Evolutionary conservation across 2,797 vertebrate genomes (phyloP), one percentile per base, ranked within the genome.

Genomic region (Moxostoma hubbsi): DNA sequence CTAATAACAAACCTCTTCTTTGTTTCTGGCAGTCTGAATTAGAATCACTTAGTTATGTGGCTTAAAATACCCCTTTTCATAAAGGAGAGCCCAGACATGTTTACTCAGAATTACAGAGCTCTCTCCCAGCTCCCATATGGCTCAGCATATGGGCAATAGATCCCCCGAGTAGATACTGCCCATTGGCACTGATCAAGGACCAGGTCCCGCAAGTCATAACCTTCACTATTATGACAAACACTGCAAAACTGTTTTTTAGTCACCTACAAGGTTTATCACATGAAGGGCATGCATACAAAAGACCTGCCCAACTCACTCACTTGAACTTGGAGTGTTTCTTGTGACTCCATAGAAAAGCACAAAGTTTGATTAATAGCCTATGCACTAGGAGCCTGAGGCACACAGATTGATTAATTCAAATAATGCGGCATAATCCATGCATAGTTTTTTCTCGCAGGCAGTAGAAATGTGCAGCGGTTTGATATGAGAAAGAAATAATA

Each of bases 61-160:
- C 49, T 68, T 68, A 82, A 61, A 77, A 73, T 68, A 77, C 75
- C 10, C 3, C 0, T 71, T 72, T 77, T 55, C 10, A 54, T 15
- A 47, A 2, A 15, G 36, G 58, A 55, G 58, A 36, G 75, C 36
- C 75, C 64, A 66, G 69, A 73, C 69, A 49, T 74, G 68, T 45
- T 59, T 72, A 11, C 18, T 66, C 62, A 57, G 43, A 73, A 73
- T 72, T 65, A 51, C 77, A 79, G 62, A 65, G 53, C 53, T 73
- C 18, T 57, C 58, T 71, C 55, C 10, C n/a, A 62, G 64, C 49
- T 63, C 69, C 58, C 81, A 78, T 78, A 82, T 74, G 75, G 70
- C 69, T 50, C 15, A 73, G 75, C 81, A 73, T 82, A 82, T 67
- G 80, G 74, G 47, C 18, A 78, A 78, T 50, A 71, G 50, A 78